Conservation (phyloP, 2,113 vertebrate species). For the Meriones unguiculatus region DNA sequence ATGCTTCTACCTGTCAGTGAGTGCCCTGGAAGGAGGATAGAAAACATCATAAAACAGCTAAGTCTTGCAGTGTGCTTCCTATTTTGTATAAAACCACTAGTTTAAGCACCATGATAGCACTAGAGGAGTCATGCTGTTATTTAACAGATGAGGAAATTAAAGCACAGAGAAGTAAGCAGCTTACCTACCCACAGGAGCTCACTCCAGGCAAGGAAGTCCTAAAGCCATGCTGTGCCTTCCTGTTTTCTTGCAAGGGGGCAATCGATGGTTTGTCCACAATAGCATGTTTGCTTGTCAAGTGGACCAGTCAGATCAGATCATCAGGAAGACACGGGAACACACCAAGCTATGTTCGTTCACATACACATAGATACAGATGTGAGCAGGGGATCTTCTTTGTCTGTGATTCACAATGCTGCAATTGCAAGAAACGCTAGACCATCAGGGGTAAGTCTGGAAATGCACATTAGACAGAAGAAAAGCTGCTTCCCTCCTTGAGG, state of each 20-base stretch:
- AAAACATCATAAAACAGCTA: not conserved
- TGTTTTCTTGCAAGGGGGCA: not conserved
- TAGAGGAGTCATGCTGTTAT: not conserved
- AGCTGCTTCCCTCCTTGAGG: not conserved
- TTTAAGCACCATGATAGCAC: too few relatives aligned
- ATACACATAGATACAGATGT: too few relatives aligned
- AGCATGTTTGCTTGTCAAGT: not conserved
- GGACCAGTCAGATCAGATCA: not conserved
- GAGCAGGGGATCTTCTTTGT: not conserved
- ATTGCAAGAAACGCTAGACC: not conserved
- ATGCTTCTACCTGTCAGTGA: not conserved
- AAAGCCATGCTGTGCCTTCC: too few relatives aligned
- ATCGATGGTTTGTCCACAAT: not conserved
- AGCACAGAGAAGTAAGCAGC: not conserved
- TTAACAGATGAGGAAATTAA: not conserved
- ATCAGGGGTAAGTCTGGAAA: not conserved
- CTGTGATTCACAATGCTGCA: not conserved
- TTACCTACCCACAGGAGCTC: not conserved
- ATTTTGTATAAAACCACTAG: not conserved
- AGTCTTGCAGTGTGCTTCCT: not conserved
- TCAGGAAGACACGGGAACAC: not conserved
- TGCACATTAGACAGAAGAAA: not conserved
- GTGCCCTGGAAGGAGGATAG: not conserved
- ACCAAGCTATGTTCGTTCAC: accelerated
- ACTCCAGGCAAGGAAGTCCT: not conserved